Conservation (phyloP, 2,113 vertebrate species). For the Odontesthes bonariensis region DNA sequence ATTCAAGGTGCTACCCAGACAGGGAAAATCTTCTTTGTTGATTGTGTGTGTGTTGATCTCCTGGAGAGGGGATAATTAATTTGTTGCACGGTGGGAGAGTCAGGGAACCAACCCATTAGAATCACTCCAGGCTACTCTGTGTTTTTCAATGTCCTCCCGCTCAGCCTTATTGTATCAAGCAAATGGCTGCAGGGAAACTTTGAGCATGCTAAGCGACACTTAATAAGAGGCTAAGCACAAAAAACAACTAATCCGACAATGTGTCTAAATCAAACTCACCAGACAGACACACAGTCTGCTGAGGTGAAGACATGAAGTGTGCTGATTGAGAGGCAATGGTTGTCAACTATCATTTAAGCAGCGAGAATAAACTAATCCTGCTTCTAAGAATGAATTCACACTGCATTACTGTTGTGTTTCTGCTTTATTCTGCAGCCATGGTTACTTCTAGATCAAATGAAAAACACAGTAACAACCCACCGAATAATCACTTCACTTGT, state of each 20-base stretch:
- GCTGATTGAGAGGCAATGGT: slow-evolving; percentile 9
- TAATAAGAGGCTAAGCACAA: slow-evolving; percentile 40
- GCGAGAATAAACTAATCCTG: slow-evolving; percentile 2
- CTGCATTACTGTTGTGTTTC: slow-evolving; percentile 47
- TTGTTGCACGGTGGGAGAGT: slow-evolving; percentile 75
- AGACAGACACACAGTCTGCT: slow-evolving; percentile 1
- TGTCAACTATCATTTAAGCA: not conserved
- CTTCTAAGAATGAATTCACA: slow-evolving; percentile 9
- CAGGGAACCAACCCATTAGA: slow-evolving; percentile 72
- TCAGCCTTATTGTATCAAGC: slow-evolving; percentile 53
- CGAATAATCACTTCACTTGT: slow-evolving; percentile 70
- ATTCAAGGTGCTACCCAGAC: slow-evolving; percentile 75
- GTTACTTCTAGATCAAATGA: slow-evolving; percentile 65
- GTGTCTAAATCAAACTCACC: slow-evolving; percentile 16
- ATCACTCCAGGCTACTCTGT: slow-evolving; percentile 70
- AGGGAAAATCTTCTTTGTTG: slow-evolving; percentile 59
- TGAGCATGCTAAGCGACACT: slow-evolving; percentile 42
- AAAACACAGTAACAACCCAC: slow-evolving; percentile 66
- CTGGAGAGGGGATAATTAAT: slow-evolving; percentile 79
- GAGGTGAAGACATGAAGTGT: slow-evolving; percentile 17
- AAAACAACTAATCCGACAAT: slow-evolving; percentile 21
- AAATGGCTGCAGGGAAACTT: slow-evolving; percentile 60
- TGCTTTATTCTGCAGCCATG: slow-evolving; percentile 73
- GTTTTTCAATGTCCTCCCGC: slow-evolving; percentile 69
- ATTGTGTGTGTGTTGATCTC: slow-evolving; percentile 61